Evolutionary conservation across 2,888 invertebrate genomes (phyloP).

Genomic region (Eudemis profundana): DNA sequence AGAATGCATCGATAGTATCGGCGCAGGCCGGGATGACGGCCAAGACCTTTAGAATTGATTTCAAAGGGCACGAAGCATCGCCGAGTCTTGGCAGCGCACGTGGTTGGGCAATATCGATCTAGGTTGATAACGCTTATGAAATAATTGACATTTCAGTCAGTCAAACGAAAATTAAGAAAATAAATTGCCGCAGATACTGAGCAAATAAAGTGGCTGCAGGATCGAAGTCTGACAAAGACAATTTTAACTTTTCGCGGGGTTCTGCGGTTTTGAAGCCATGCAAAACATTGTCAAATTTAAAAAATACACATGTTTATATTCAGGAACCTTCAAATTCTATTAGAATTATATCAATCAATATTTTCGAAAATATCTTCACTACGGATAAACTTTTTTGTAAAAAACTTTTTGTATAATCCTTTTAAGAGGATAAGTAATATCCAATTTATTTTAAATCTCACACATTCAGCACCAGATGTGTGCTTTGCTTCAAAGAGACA

Average conservation of each 20-base stretch:
- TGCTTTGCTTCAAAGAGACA: conserved; percentile 29
- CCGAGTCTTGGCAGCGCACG: conserved; percentile 13
- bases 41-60: conserved; percentile 41
- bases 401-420: too few relatives aligned
- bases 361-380: too few relatives aligned
- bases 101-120: conserved; percentile 9
- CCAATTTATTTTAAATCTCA: background rate
- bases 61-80: conserved; percentile 40
- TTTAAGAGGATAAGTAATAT: background rate
- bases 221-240: too few relatives aligned
- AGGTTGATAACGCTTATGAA: conserved; percentile 22
- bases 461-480: background rate
- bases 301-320: too few relatives aligned
- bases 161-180: background rate
- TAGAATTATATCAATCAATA: too few relatives aligned
- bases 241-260: too few relatives aligned
- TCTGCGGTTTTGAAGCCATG: too few relatives aligned
- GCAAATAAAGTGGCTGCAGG: too few relatives aligned
- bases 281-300: too few relatives aligned
- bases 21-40: conserved; percentile 42
- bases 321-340: too few relatives aligned
- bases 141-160: conserved; percentile 20
- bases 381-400: too few relatives aligned
- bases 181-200: too few relatives aligned
- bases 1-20: conserved; percentile 47